Evolutionary conservation across 2,113 vertebrate genomes (phyloP).

Genomic region (Pampusana beccarii): DNA sequence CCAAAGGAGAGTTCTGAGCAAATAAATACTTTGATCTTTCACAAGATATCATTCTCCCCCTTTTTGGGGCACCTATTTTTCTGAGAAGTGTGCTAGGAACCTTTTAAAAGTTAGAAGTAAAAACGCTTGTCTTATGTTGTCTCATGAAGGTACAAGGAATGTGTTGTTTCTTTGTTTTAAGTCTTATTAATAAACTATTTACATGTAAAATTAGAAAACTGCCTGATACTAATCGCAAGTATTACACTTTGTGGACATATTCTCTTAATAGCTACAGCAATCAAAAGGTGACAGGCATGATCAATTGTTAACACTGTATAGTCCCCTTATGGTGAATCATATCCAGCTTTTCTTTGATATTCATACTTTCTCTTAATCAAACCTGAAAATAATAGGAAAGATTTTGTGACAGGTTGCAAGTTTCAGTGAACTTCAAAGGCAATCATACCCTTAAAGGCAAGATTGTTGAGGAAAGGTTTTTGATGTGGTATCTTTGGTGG

Average conservation of each 20-base stretch:
- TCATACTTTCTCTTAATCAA: background rate
- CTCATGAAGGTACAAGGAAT: background rate
- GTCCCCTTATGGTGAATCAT: background rate
- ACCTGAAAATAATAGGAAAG: background rate
- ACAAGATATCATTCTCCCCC: background rate
- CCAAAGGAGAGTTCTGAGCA: background rate
- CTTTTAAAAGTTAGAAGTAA: background rate
- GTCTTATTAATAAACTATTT: background rate
- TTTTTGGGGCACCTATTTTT: background rate
- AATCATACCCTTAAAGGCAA: background rate
- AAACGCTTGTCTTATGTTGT: background rate
- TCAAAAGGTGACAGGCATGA: background rate
- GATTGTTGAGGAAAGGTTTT: background rate
- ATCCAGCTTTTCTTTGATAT: background rate
- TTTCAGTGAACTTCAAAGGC: background rate
- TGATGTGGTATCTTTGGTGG: background rate
- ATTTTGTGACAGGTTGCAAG: background rate
- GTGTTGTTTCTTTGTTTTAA: background rate
- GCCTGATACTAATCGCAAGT: background rate
- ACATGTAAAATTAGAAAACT: background rate
- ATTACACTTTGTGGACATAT: background rate
- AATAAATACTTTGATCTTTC: background rate
- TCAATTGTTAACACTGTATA: background rate
- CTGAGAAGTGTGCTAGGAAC: background rate
- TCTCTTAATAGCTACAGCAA: background rate